Evolutionary conservation across 2,797 vertebrate genomes (phyloP).

Genomic region (Crax fasciolata): DNA sequence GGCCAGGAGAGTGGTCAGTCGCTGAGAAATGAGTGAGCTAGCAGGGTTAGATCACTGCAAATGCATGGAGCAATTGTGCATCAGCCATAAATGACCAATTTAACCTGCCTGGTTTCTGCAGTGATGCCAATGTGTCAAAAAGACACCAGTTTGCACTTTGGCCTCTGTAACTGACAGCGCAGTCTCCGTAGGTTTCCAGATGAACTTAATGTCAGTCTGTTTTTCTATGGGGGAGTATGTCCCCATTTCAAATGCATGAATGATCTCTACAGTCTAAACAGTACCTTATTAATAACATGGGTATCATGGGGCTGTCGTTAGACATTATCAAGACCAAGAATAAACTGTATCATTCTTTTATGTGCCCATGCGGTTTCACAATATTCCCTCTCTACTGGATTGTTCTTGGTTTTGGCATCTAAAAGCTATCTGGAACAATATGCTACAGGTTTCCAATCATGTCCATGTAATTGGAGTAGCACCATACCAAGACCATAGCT

Average conservation of each 20-base stretch:
- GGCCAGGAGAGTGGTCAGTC: background rate
- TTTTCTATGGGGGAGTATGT: background rate
- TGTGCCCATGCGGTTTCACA: conserved; percentile 37
- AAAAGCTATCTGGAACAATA: conserved; percentile 68
- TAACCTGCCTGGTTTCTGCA: background rate
- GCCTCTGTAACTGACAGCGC: background rate
- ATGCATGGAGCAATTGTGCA: background rate
- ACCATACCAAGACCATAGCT: conserved; percentile 71
- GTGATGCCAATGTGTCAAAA: background rate
- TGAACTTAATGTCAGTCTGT: background rate
- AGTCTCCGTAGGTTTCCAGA: background rate
- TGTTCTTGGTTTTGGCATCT: conserved; percentile 57
- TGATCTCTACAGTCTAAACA: background rate
- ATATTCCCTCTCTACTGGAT: conserved; percentile 23
- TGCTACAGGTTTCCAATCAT: conserved; percentile 73
- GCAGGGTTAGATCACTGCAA: background rate
- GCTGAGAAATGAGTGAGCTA: background rate
- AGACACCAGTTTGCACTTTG: background rate
- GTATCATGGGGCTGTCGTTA: conserved; percentile 13
- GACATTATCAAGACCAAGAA: conserved; percentile 30
- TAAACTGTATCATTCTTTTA: conserved; percentile 37
- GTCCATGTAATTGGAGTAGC: conserved; percentile 72
- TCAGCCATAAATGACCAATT: background rate
- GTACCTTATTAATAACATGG: background rate
- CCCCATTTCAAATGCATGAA: background rate